phyloP scores from a whole-genome alignment of 64 coral and sea anemone species.

The Anthopleura sola region DNA sequence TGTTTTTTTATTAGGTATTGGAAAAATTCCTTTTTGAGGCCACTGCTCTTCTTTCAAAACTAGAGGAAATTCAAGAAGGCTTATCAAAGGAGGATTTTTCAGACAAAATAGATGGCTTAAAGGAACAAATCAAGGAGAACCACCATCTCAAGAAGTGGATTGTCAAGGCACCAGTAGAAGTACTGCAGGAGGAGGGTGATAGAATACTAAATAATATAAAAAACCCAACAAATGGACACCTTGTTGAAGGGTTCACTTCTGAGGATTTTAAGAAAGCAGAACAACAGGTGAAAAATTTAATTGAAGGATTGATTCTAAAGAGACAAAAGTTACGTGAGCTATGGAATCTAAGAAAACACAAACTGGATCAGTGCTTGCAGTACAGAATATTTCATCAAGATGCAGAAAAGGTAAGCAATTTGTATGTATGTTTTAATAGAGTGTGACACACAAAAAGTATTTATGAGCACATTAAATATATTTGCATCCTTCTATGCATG shows the following conservation, averaged over 20 bases:
- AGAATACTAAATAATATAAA: conserved; percentile 64
- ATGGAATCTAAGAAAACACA: conserved; percentile 90
- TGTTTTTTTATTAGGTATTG: conserved; percentile 61
- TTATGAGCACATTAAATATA: too few relatives aligned
- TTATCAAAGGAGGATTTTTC: conserved; percentile 76
- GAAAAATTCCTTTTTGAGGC: conserved; percentile 99
- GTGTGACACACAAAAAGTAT: too few relatives aligned
- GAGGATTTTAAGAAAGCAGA: conserved; percentile 87
- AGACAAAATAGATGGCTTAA: conserved; percentile 77
- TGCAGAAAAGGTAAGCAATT: conserved; percentile 72
- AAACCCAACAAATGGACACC: conserved; percentile 64
- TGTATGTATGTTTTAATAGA: too few relatives aligned
- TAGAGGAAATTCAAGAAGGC: conserved; percentile 97
- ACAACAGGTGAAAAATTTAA: conserved; percentile 75
- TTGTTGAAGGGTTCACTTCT: conserved; percentile 53
- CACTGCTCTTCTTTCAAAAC: conserved; percentile 89
- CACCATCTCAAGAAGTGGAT: conserved; percentile 99
- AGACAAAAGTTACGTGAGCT: conserved; percentile 89
- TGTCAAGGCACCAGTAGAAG: conserved; percentile 92
- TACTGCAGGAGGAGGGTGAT: conserved; percentile 81
- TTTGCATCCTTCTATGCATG: too few relatives aligned
- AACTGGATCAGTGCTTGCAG: conserved; percentile 93
- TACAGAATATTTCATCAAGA: conserved; percentile 83
- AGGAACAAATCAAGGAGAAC: conserved; percentile 93
- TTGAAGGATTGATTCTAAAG: conserved; percentile 83